A percentile compares a stretch with the other conserved stretches of the same genome.
Conservation (phyloP, 2,888 invertebrate genomes). For the Cryptocephalus primarius region DNA sequence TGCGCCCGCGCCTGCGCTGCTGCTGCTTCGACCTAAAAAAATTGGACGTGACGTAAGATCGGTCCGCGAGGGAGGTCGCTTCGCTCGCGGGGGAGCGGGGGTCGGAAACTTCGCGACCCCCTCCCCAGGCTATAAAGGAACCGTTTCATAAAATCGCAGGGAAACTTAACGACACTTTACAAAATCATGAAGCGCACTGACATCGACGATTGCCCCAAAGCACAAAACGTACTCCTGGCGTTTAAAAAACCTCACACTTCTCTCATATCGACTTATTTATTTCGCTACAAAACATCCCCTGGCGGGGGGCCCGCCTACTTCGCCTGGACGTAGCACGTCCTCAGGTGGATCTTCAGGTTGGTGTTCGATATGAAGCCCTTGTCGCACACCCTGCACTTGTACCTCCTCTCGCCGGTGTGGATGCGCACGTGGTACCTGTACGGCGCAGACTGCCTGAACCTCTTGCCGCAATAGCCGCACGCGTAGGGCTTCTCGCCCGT, state of each 20-base stretch:
- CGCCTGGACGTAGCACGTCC: constrained; percentile 18
- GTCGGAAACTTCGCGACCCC: constrained; percentile 5
- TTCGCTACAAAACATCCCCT: no score
- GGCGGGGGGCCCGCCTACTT: no score
- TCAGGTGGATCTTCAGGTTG: constrained; percentile 31
- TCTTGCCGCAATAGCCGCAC: constrained; percentile 29
- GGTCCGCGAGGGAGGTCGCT: constrained; percentile 28
- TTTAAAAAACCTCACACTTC: constrained; percentile 1
- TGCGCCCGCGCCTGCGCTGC: constrained; percentile 23
- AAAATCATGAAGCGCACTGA: no score
- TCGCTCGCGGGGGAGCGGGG: constrained; percentile 13
- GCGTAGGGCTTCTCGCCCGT: constrained; percentile 34
- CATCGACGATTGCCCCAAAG: no score
- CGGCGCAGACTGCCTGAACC: constrained; percentile 45
- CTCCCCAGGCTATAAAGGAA: constrained; percentile 6
- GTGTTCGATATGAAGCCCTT: constrained; percentile 32
- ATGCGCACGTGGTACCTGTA: constrained; percentile 49
- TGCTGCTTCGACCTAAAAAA: constrained; percentile 20
- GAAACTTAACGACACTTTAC: no score
- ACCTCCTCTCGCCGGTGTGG: constrained; percentile 50
- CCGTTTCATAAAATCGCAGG: no score
- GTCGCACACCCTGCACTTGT: constrained; percentile 35
- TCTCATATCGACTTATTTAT: neutral
- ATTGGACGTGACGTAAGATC: constrained; percentile 36
- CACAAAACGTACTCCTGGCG: neutral